A percentile compares a stretch with the other conserved stretches of the same genome.
These are phyloP conservation scores for Drosophila triauraria DNA, from an alignment of 1,140 invertebrate genomes.

Conservation along the genomic window DNA sequence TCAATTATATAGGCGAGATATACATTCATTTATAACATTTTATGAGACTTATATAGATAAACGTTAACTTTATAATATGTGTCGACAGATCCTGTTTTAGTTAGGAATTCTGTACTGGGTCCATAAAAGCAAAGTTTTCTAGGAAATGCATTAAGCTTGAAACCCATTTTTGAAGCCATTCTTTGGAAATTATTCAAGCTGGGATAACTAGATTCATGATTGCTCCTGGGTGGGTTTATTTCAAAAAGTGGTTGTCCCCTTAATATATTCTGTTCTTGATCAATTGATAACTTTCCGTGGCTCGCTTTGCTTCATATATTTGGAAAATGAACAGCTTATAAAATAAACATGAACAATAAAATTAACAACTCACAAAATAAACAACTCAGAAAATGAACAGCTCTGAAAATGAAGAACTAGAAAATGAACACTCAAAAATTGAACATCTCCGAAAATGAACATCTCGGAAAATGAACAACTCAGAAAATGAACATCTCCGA, in stretches of 20 bases:
- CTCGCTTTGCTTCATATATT: not conserved
- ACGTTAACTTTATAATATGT: conserved; percentile 21
- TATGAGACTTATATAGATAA: not conserved
- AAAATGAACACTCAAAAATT: too few species aligned
- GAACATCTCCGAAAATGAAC: not conserved
- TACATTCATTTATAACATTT: not conserved
- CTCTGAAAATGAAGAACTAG: not conserved
- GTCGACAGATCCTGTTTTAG: not conserved
- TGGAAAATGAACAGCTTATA: not conserved
- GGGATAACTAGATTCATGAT: not conserved
- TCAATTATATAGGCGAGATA: not conserved
- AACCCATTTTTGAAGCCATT: not conserved
- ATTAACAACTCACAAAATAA: not conserved
- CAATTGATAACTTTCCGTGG: not conserved
- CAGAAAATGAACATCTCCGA: not conserved
- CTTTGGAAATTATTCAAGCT: not conserved
- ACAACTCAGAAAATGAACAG: not conserved
- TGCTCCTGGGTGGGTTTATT: not conserved
- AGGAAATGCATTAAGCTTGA: not conserved
- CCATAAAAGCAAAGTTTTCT: not conserved
- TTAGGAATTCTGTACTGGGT: not conserved
- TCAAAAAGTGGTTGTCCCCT: not conserved
- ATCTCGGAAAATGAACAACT: not conserved
- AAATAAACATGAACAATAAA: not conserved
- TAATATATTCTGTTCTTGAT: too few species aligned